These are phyloP conservation scores for Phymatocera aterrima DNA, from an alignment of 2,888 invertebrate species.

Conservation along the genomic window DNA sequence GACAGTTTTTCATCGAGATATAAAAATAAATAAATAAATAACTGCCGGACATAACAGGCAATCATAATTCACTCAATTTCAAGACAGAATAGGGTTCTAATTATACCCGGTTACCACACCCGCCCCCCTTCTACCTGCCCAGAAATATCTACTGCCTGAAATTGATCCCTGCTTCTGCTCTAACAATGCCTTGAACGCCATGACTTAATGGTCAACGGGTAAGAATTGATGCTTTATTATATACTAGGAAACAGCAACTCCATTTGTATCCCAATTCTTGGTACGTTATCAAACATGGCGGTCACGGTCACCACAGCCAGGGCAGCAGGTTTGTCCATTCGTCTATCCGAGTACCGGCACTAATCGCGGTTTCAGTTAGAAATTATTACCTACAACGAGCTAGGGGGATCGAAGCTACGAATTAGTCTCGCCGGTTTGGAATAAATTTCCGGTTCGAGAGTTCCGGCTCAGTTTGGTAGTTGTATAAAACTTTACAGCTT, in stretches of 20 bases:
- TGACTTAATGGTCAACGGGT: constrained; percentile 42
- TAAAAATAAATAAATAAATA: background rate
- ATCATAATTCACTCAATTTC: constrained; percentile 20
- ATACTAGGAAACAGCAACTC: constrained; percentile 45
- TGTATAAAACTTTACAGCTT: background rate
- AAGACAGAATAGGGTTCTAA: constrained; percentile 25
- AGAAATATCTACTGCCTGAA: constrained; percentile 39
- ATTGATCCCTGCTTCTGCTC: constrained; percentile 21
- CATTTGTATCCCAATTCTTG: constrained; percentile 41
- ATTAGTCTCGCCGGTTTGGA: constrained; percentile 32
- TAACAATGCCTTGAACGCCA: constrained; percentile 43
- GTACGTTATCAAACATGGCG: constrained; percentile 44
- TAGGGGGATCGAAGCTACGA: constrained; percentile 32
- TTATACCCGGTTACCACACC: constrained; percentile 36
- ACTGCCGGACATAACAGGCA: background rate
- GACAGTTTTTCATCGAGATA: background rate
- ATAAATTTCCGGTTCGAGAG: constrained; percentile 34
- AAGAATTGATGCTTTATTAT: constrained; percentile 47
- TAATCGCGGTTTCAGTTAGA: constrained; percentile 41
- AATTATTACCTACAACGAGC: constrained; percentile 38
- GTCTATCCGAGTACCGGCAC: constrained; percentile 39
- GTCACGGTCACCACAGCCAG: constrained; percentile 18
- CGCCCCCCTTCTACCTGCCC: background rate
- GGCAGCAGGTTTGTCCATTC: constrained; percentile 14
- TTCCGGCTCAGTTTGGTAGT: constrained; percentile 20